Evolutionary conservation across 2,888 invertebrate species (phyloP).

Genomic region (Cosmopolites sordidus): DNA sequence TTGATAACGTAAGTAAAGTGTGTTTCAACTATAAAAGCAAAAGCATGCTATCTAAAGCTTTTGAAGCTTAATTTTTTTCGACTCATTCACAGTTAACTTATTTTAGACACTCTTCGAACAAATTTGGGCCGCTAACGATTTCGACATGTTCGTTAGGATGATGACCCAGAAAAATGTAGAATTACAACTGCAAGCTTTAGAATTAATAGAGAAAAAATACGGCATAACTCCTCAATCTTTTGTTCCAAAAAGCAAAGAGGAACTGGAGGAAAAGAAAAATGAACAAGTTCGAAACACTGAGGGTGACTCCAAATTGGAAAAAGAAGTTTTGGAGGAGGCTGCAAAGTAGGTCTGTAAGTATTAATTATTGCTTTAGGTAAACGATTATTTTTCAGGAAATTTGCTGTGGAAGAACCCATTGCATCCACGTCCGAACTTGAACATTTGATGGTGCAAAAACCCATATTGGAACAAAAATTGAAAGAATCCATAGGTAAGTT

Average conservation of each 20-base stretch:
- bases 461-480: conserved; percentile 42
- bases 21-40: too few relatives aligned
- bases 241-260: conserved; percentile 48
- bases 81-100: too few relatives aligned
- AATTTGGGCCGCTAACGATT: conserved; percentile 92
- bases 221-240: conserved; percentile 64
- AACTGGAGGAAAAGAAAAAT: conserved; percentile 6
- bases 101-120: conserved; percentile 61
- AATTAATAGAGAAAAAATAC: conserved; percentile 75
- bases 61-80: too few relatives aligned
- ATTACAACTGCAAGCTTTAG: conserved; percentile 82
- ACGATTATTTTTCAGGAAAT: conserved; percentile 35
- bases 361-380: neutral
- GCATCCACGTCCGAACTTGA: conserved; percentile 37
- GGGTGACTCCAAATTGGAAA: conserved; percentile 39
- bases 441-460: conserved; percentile 43
- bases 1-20: conserved; percentile 51
- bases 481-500: conserved; percentile 38
- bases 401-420: conserved; percentile 36
- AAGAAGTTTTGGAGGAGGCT: conserved; percentile 48
- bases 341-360: conserved; percentile 38
- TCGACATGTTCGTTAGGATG: conserved; percentile 82
- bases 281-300: conserved; percentile 34
- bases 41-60: too few relatives aligned
- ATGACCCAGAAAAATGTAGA: conserved; percentile 92